phyloP scores from a whole-genome alignment of 2,113 vertebrate species.

The Saccopteryx leptura region DNA sequence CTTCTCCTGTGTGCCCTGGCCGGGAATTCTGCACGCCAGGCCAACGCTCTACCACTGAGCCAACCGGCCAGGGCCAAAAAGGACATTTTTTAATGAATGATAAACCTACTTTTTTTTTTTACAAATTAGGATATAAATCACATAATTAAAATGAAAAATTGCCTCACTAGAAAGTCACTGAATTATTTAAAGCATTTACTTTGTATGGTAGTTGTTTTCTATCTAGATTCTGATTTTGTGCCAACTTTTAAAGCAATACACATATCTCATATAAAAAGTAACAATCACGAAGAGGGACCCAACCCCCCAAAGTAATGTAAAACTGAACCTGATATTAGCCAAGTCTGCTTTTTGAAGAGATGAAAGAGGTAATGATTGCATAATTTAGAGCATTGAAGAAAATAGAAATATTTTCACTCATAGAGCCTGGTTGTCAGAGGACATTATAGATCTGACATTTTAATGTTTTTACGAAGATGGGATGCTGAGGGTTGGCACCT shows the following conservation, averaged over 20 bases:
- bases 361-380: neutral
- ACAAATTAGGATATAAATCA: constrained; percentile 66
- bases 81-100: constrained; percentile 36
- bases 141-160: constrained; percentile 61
- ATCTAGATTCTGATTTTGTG: constrained; percentile 34
- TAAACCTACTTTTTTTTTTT: neutral
- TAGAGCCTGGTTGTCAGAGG: neutral
- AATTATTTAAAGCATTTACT: constrained; percentile 63
- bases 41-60: no score
- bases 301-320: neutral
- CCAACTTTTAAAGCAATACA: neutral
- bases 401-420: neutral
- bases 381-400: neutral
- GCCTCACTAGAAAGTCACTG: constrained; percentile 38
- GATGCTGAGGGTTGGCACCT: neutral
- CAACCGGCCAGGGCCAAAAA: no score
- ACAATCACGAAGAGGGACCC: neutral
- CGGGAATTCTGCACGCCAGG: no score
- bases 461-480: neutral
- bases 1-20: no score
- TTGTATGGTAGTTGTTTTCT: constrained; percentile 23
- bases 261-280: constrained; percentile 10
- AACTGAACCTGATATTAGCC: neutral
- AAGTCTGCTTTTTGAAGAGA: constrained; percentile 7
- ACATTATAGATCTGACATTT: neutral